Evolutionary conservation across 2,888 invertebrate species (phyloP).

Genomic region (Thysanoteuthis rhombus): DNA sequence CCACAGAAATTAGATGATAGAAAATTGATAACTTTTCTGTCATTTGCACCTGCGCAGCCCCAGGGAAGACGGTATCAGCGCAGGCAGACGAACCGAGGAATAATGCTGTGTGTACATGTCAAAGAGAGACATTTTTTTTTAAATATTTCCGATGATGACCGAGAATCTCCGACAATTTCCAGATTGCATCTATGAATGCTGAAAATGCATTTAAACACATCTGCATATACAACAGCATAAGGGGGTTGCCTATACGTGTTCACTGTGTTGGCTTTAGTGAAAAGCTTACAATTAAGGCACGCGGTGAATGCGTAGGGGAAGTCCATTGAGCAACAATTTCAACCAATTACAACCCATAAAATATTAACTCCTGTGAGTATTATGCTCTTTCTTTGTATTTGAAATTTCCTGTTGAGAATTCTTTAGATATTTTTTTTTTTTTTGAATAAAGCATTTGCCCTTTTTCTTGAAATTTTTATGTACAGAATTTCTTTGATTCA

Average conservation of each 20-base stretch:
- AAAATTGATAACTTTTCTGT: background rate
- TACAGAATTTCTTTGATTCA: background rate
- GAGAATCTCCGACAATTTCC: background rate
- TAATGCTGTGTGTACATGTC: background rate
- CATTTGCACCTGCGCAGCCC: too few relatives aligned
- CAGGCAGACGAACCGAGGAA: background rate
- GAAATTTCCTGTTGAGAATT: too few relatives aligned
- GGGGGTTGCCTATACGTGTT: constrained; percentile 58
- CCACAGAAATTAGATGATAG: background rate
- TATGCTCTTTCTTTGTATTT: background rate
- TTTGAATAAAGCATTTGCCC: too few relatives aligned
- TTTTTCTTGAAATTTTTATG: background rate
- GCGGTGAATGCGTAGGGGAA: constrained; percentile 99
- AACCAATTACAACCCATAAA: background rate
- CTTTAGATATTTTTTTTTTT: too few relatives aligned
- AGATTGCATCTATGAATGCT: too few relatives aligned
- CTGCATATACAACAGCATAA: constrained; percentile 12
- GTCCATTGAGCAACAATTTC: constrained; percentile 57
- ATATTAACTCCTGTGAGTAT: background rate
- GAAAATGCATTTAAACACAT: background rate
- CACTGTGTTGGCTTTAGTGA: constrained; percentile 80
- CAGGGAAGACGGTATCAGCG: background rate
- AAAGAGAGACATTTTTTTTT: background rate
- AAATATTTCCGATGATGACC: background rate
- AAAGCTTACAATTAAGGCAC: constrained; percentile 89